Evolutionary conservation across 2,888 invertebrate genomes (phyloP), one percentile per base, ranked within the genome.

Genomic region (Drosophila stalkeri): DNA sequence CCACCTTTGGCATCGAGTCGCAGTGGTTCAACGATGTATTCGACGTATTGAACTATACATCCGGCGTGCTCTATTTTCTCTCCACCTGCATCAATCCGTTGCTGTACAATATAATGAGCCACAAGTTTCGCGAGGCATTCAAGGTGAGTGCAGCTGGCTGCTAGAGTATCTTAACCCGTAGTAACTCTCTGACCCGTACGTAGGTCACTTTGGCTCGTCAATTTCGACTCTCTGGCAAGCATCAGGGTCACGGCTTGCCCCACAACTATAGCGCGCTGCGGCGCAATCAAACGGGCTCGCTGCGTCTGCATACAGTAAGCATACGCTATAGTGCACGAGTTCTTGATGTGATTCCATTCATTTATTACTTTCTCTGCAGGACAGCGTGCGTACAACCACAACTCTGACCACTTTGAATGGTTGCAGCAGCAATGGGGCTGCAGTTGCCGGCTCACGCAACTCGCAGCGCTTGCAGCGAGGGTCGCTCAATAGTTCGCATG

Each of bases 1-100:
- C 91, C 39, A 81, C 85, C 31, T 86, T 83, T 20, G 80, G 89
- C 52, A 82, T 91, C 51, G 86, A 91, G 51, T 91, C 91, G 12
- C 72, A 89, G 49, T 72, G 91, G 62, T 92, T 94, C 94, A 91
- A 94, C 94, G 79, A 95, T 94, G 91, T 94, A 92, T 95, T 94
- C 93, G 59, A 95, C 94, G 64, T 96, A 94, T 92, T 96, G 23
- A 95, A 94, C 66, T 95, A 95, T 86, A 93, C 95, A 41, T 96
- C 95, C n/a, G 96, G 96, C 0, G 93, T 96, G 18, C 94, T 95
- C 47, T 96, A 96, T 90, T 96, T 95, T 90, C 92, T 96, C 61
- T 95, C 95, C 72, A 95, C 96, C 8, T 95, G 95, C 75, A 94
- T 96, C 77, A 96, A 96, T 92, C 96, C 96, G 0, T 92, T 96